phyloP scores from a whole-genome alignment of 2,113 vertebrate species.

The Halcyon senegalensis region DNA sequence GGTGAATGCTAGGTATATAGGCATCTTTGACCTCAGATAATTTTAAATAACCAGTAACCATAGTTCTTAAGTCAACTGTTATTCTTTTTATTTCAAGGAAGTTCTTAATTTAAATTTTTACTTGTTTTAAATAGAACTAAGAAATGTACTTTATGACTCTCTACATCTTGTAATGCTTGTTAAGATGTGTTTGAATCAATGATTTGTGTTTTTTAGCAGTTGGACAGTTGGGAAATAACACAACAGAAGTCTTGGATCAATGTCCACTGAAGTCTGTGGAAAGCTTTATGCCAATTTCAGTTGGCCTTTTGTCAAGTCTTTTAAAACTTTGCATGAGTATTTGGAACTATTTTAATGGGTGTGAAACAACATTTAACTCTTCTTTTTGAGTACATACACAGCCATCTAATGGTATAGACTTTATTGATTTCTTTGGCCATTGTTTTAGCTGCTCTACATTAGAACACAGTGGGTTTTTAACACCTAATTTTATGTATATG shows the following conservation, averaged over 20 bases:
- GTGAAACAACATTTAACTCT: conserved; percentile 41
- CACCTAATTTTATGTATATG: neutral
- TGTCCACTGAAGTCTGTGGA: conserved; percentile 22
- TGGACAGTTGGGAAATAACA: conserved; percentile 34
- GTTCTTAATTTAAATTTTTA: neutral
- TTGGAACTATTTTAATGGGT: conserved; percentile 35
- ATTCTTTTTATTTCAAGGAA: neutral
- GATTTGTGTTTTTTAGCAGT: neutral
- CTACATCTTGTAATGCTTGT: neutral
- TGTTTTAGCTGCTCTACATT: neutral
- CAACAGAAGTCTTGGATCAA: conserved; percentile 43
- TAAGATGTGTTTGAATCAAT: neutral
- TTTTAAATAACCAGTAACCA: neutral
- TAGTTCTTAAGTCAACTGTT: neutral
- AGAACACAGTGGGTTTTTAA: neutral
- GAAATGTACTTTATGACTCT: neutral
- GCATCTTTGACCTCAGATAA: neutral
- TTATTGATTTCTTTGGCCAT: neutral
- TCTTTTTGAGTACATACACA: neutral
- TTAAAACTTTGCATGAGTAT: conserved; percentile 31
- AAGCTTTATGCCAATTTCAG: conserved; percentile 33
- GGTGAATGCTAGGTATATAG: neutral
- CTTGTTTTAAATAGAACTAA: neutral
- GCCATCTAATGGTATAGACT: neutral
- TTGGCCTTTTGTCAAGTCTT: conserved; percentile 27